Evolutionary conservation across 2,113 vertebrate genomes (phyloP), one percentile per base, ranked within the genome.

Genomic region (Aramus guarauna): DNA sequence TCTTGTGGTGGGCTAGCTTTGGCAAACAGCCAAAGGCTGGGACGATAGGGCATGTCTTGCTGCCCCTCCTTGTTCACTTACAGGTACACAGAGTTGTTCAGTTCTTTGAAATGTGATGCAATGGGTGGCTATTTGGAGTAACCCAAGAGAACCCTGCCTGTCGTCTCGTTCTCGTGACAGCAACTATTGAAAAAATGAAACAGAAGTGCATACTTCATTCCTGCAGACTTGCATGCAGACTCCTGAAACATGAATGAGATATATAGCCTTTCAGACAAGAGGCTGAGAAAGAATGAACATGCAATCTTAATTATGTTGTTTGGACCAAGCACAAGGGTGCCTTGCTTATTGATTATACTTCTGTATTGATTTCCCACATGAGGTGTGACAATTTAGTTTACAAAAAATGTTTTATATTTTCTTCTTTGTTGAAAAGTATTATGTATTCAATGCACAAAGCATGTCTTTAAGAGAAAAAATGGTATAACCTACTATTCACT

Each of bases 161-260:
- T 9, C 3, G 1, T 56, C 47, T 11, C 6, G 3, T 63, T 6
- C 19, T 62, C 17, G 18, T 0, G 1, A 56, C 6, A 72, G 30
- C 41, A 72, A 4, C 60, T 73, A 32, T 1, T 78, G 55, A 66
- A 78, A 78, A 92, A 55, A 37, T 62, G 5, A 37, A 16, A 37
- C 2, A 43, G 15, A 72, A 64, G 8, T 55, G 9, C 43, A 56
- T 59, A 11, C 10, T 77, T 73, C 41, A 17, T 6, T 77, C 30
- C 59, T 77, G 32, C 2, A 29, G 41, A 27, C 30, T 78, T 66
- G 9, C 21, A 21, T 17, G 16, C 23, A 7, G 1, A 50, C 11
- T 64, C 12, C 39, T 86, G 47, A 68, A 85, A 66, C 24, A 32
- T 5, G 26, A 94, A 76, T 52, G n/a, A 47, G 17, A 29, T 20